These are phyloP conservation scores for Stylophora pistillata DNA, from an alignment of 64 coral and sea anemone genomes.

Conservation along the genomic window DNA sequence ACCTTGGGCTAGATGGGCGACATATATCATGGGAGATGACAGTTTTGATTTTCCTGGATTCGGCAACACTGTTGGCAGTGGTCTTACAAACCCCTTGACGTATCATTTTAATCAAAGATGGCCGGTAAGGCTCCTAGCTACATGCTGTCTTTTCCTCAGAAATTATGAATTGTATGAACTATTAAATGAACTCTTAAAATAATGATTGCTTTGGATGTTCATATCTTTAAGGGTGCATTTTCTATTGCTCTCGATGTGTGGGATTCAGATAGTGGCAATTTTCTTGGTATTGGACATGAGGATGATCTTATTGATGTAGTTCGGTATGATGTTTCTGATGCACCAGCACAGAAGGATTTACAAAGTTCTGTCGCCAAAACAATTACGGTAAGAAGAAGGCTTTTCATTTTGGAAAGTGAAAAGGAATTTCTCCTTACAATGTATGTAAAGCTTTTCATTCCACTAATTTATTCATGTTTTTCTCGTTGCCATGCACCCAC, in stretches of 20 bases:
- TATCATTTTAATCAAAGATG: slow-evolving; percentile 79
- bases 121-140: slow-evolving; percentile 37
- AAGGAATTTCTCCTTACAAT: too few species aligned
- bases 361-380: slow-evolving; percentile 46
- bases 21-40: slow-evolving; percentile 69
- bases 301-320: slow-evolving; percentile 63
- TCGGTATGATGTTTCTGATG: slow-evolving; percentile 23
- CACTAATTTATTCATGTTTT: too few species aligned
- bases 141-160: neutral
- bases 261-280: slow-evolving; percentile 73
- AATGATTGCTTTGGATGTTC: neutral
- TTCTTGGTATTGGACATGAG: slow-evolving; percentile 58
- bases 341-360: slow-evolving; percentile 65
- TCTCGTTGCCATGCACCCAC: too few species aligned
- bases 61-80: slow-evolving; percentile 50
- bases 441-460: too few species aligned
- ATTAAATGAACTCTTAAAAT: too few species aligned
- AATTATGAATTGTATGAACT: too few species aligned
- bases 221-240: slow-evolving; percentile 65
- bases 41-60: slow-evolving; percentile 69
- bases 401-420: too few species aligned
- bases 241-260: slow-evolving; percentile 69
- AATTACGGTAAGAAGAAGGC: slow-evolving; percentile 32
- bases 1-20: slow-evolving; percentile 54
- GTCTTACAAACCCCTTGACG: slow-evolving; percentile 64